Conservation (phyloP, 1,140 invertebrate species). For the Penaeus chinensis region DNA sequence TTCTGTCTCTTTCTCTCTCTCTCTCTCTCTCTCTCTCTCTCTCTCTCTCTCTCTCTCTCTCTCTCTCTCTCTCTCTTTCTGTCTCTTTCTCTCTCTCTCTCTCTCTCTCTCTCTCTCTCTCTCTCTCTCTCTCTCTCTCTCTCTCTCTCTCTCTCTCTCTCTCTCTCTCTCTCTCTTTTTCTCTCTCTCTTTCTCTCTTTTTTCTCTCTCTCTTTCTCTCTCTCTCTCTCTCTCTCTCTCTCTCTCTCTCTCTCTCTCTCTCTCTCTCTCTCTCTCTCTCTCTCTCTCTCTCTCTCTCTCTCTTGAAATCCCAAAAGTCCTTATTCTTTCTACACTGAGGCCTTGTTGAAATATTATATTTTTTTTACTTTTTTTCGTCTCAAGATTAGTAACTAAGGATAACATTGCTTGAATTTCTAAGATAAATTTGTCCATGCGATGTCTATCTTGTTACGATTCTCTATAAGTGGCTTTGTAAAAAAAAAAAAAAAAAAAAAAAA, state of each 20-base stretch:
- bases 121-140: not conserved
- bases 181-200: not conserved
- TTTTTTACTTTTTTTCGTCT: too few species aligned
- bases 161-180: too few species aligned
- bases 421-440: too few species aligned
- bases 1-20: not conserved
- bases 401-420: too few species aligned
- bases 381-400: too few species aligned
- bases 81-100: not conserved
- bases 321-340: too few species aligned
- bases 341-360: too few species aligned
- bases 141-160: too few species aligned
- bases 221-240: not conserved
- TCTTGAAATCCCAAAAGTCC: too few species aligned
- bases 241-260: conserved; percentile 6
- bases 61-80: not conserved
- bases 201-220: not conserved
- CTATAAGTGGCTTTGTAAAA: too few species aligned
- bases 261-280: conserved; percentile 22
- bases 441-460: too few species aligned
- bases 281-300: conserved; percentile 6
- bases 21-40: not conserved
- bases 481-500: too few species aligned
- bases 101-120: conserved; percentile 22
- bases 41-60: not conserved